Evolutionary conservation across 2,113 vertebrate species (phyloP).

Genomic region (Aythya baeri): DNA sequence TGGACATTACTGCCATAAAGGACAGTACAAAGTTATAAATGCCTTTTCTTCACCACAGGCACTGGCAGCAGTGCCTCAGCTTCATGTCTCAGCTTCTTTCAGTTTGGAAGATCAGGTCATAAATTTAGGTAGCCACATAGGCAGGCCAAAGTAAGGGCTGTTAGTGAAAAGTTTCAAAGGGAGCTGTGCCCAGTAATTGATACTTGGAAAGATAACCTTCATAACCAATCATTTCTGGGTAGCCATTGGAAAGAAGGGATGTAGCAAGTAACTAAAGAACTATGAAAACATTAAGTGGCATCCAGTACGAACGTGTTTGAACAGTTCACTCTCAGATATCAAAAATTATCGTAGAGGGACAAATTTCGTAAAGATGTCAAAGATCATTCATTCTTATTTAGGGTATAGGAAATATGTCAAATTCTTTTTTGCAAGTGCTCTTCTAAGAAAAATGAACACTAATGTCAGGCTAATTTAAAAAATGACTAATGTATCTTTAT

Average conservation of each 20-base stretch:
- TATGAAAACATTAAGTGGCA: not conserved
- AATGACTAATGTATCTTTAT: slow-evolving; percentile 52
- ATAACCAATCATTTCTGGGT: not conserved
- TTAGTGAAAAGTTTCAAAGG: not conserved
- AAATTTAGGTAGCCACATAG: not conserved
- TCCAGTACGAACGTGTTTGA: not conserved
- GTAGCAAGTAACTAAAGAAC: not conserved
- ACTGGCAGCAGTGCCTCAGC: not conserved
- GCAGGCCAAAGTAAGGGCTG: not conserved
- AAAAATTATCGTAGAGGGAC: not conserved
- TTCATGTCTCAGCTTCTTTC: not conserved
- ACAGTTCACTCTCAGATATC: not conserved
- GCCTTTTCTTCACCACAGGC: not conserved
- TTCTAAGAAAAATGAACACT: slow-evolving; percentile 64
- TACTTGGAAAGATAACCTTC: not conserved
- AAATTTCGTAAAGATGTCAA: not conserved
- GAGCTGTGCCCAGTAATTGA: not conserved
- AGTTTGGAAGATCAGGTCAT: not conserved
- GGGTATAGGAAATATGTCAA: slow-evolving; percentile 41
- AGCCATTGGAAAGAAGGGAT: not conserved
- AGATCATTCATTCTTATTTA: not conserved
- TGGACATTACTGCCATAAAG: not conserved
- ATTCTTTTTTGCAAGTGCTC: slow-evolving; percentile 48
- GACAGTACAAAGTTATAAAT: not conserved
- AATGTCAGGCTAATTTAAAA: slow-evolving; percentile 63